Base-by-base conservation (phyloP, 2,113 vertebrate species). In the Istiophorus platypterus region DNA sequence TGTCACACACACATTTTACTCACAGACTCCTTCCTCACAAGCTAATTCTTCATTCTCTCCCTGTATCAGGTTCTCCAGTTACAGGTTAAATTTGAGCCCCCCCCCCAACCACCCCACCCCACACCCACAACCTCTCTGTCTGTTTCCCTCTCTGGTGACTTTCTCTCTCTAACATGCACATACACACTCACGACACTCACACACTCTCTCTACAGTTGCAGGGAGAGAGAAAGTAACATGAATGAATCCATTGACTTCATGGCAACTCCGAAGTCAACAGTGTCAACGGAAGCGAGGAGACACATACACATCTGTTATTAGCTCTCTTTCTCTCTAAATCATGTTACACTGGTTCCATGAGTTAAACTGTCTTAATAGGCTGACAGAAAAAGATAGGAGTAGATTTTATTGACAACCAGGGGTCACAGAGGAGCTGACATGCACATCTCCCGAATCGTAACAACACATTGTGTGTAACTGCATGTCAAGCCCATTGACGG, bases 41-140 rank as follows among this genome's bases (percentile, higher is more conserved):
- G 41, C 66, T 79, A 63, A 76, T 85, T 90, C 80, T 77, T 91
- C 76, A 84, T 78, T 84, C 85, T 86, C 64, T 88, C 42, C 90
- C 87, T 92, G 87, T 94, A 95, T 94, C 93, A 88, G 91, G 89
- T 94, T 93, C 93, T 95, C 94, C 80, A 89, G 89, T 95, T 95
- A 92, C 94, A 93, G 90, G 89, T 95, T 94, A 92, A 95, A 95
- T 94, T 89, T 90, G 92, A 94, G 83, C 85, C 78, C 3, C 18
- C n/a, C 58, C 10, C 45, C 27, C 42, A 42, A 74, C 45, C 45
- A 7, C 65, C n/a, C n/a, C n/a, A n/a, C n/a, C n/a, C n/a, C n/a
- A n/a, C n/a, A n/a, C n/a, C n/a, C n/a, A n/a, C n/a, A n/a, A n/a
- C n/a, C n/a, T 64, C 54, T 47, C 63, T 27, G 27, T 24, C 27